Evolutionary conservation across 2,888 invertebrate genomes (phyloP).

Genomic region (Chelonus formosanus): DNA sequence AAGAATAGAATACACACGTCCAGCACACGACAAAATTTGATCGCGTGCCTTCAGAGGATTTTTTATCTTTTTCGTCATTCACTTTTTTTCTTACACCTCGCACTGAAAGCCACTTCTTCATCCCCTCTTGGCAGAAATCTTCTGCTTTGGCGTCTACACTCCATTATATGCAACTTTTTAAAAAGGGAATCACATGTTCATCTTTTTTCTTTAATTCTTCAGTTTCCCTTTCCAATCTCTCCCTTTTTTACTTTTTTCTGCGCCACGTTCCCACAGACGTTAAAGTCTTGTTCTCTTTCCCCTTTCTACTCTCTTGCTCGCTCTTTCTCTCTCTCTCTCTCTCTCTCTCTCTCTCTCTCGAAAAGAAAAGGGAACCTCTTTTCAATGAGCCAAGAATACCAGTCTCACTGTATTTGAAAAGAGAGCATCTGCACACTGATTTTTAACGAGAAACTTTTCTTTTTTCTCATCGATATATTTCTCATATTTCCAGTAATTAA

Average conservation of each 20-base stretch:
- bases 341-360: not conserved
- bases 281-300: not conserved
- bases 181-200: slow-evolving; percentile 7
- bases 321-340: not conserved
- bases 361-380: too few relatives aligned
- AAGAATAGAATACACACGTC: slow-evolving; percentile 44
- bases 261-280: slow-evolving; percentile 21
- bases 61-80: slow-evolving; percentile 23
- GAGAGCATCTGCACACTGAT: too few relatives aligned
- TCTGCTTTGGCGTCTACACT: not conserved
- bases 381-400: too few relatives aligned
- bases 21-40: slow-evolving; percentile 50
- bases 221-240: not conserved
- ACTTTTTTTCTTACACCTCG: slow-evolving; percentile 14
- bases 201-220: not conserved
- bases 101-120: slow-evolving; percentile 7
- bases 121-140: slow-evolving; percentile 7
- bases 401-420: too few relatives aligned
- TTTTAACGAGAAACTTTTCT: too few relatives aligned
- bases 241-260: slow-evolving; percentile 1
- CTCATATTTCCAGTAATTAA: too few relatives aligned
- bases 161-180: slow-evolving; percentile 18
- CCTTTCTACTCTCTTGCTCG: not conserved
- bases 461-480: too few relatives aligned
- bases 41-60: slow-evolving; percentile 44